These are phyloP conservation scores for Sphaeridia pumilis DNA, from an alignment of 2,888 invertebrate species.

Conservation along the genomic window DNA sequence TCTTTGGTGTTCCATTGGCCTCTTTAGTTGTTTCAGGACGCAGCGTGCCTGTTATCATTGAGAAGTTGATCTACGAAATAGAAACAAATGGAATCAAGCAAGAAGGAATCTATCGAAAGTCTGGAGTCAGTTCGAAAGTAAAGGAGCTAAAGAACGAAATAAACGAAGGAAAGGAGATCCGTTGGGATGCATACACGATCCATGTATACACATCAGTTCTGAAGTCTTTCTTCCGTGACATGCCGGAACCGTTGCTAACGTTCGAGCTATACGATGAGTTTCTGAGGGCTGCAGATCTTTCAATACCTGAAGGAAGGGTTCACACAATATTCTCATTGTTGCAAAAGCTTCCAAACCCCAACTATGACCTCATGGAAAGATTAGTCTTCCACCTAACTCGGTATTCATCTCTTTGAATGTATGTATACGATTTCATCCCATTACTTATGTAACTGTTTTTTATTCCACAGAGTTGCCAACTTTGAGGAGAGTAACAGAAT, in stretches of 20 bases:
- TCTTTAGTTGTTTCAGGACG: slow-evolving; percentile 57
- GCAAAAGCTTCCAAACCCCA: slow-evolving; percentile 75
- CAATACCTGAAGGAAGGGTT: slow-evolving; percentile 67
- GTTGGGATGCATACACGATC: slow-evolving; percentile 68
- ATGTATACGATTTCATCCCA: background rate
- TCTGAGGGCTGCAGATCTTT: slow-evolving; percentile 72
- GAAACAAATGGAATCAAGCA: slow-evolving; percentile 85
- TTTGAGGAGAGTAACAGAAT: slow-evolving; percentile 80
- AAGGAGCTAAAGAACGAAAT: slow-evolving; percentile 57
- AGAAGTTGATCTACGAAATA: slow-evolving; percentile 74
- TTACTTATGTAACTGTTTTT: too few species aligned
- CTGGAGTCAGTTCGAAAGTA: slow-evolving; percentile 51
- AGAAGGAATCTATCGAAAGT: slow-evolving; percentile 86
- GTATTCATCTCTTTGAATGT: slow-evolving; percentile 37
- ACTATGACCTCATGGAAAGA: slow-evolving; percentile 82
- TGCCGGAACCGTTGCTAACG: slow-evolving; percentile 84
- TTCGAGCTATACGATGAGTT: slow-evolving; percentile 92
- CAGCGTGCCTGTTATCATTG: slow-evolving; percentile 77
- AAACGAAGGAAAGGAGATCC: slow-evolving; percentile 61
- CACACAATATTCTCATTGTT: slow-evolving; percentile 74
- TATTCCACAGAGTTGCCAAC: slow-evolving; percentile 55
- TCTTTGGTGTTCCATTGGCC: slow-evolving; percentile 71
- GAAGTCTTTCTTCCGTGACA: slow-evolving; percentile 55
- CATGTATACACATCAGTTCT: slow-evolving; percentile 81
- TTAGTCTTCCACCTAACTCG: slow-evolving; percentile 81